These are phyloP conservation scores for Epizoanthus rinbou DNA, from an alignment of 92 coral and sea anemone species.

Conservation along the genomic window DNA sequence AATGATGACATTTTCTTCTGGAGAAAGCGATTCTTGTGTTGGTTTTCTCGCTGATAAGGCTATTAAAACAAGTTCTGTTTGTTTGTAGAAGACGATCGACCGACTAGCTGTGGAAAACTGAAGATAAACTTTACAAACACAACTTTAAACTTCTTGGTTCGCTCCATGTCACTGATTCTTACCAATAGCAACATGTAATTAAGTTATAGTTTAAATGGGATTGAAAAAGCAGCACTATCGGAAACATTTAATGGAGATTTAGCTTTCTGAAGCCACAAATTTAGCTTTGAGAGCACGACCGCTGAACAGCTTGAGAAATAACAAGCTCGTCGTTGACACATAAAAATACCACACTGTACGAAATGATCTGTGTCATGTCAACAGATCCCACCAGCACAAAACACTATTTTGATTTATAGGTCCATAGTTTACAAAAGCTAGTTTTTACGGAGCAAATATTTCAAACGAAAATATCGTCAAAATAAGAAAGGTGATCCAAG, in stretches of 20 bases:
- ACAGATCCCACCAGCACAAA: not conserved
- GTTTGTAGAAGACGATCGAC: not conserved
- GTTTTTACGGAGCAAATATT: not conserved
- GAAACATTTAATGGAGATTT: not conserved
- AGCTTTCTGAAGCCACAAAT: not conserved
- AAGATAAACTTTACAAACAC: not conserved
- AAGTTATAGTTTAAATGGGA: not conserved
- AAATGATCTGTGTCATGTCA: not conserved
- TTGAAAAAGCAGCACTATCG: not conserved
- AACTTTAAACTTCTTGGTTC: not conserved
- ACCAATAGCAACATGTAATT: not conserved
- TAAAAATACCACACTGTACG: not conserved
- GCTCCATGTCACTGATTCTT: not conserved
- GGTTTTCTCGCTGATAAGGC: slow-evolving; percentile 34
- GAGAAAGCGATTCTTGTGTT: slow-evolving; percentile 1
- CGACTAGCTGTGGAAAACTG: not conserved
- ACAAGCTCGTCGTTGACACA: not conserved
- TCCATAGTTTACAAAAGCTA: slow-evolving; percentile 4
- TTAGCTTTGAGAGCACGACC: not conserved
- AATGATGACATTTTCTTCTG: slow-evolving; percentile 33
- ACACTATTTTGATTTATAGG: slow-evolving; percentile 11
- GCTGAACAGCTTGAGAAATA: slow-evolving; percentile 5
- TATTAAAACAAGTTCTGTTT: slow-evolving; percentile 27
- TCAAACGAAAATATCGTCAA: too few species aligned
- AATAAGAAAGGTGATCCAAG: too few species aligned